Conservation (phyloP, 35 echinoderm and acorn worm species). For the Apostichopus californicus region DNA sequence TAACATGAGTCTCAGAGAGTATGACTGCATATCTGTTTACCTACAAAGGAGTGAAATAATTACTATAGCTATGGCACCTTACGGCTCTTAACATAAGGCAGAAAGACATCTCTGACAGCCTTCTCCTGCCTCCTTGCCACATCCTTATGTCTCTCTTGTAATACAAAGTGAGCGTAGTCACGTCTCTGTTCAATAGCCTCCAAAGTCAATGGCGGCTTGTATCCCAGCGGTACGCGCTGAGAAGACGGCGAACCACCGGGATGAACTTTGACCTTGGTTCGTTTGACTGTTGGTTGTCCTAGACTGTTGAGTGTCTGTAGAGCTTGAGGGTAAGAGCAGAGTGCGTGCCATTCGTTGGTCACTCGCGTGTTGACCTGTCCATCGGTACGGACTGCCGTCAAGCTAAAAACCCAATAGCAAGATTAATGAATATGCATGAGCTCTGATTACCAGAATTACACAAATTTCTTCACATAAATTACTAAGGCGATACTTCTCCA, state of each 20-base stretch:
- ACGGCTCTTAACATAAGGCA: constrained; percentile 82
- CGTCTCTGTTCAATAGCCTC: constrained; percentile 87
- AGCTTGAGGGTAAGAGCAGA: constrained; percentile 76
- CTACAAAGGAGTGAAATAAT: background rate
- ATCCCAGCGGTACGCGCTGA: constrained; percentile 71
- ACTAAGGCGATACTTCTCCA: too few relatives aligned
- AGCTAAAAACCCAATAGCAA: background rate
- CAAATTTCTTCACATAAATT: too few relatives aligned
- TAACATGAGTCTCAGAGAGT: too few relatives aligned
- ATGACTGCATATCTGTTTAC: too few relatives aligned
- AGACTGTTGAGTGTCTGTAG: constrained; percentile 55
- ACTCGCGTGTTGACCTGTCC: background rate
- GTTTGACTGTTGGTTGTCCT: constrained; percentile 58
- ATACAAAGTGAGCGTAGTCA: constrained; percentile 84
- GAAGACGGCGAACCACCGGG: constrained; percentile 68
- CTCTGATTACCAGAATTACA: too few relatives aligned
- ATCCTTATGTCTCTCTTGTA: constrained; percentile 60
- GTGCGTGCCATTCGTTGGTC: constrained; percentile 68
- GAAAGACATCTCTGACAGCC: constrained; percentile 68
- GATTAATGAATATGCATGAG: background rate
- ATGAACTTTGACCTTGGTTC: constrained; percentile 78
- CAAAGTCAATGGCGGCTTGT: constrained; percentile 46
- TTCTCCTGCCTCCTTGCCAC: constrained; percentile 72
- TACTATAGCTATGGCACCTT: background rate
- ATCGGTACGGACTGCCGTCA: constrained; percentile 2